Evolutionary conservation across 2,113 vertebrate species (phyloP).

Genomic region (Xenus cinereus): DNA sequence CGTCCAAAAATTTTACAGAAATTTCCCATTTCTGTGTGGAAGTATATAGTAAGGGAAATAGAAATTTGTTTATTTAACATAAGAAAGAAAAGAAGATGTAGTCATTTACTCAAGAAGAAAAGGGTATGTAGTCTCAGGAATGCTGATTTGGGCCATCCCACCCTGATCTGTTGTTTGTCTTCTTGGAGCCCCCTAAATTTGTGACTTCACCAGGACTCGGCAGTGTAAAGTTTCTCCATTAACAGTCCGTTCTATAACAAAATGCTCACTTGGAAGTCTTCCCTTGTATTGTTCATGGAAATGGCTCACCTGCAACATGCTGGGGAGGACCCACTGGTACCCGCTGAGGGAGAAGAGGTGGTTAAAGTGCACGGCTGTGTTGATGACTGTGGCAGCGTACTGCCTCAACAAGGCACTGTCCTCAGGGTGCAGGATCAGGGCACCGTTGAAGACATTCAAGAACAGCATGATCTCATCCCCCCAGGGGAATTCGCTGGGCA

Average conservation of each 20-base stretch:
- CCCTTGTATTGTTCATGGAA: rapidly evolving
- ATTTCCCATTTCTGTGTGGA: neutral
- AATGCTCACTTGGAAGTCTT: rapidly evolving
- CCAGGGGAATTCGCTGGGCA: constrained; percentile 99
- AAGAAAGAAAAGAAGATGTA: neutral
- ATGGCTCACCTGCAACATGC: constrained; percentile 89
- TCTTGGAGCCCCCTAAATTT: neutral
- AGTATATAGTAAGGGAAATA: neutral
- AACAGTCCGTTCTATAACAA: neutral
- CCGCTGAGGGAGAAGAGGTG: constrained; percentile 98
- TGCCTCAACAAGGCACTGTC: constrained; percentile 95
- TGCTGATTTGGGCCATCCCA: neutral
- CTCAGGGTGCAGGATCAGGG: constrained; percentile 93
- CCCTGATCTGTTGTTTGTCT: neutral
- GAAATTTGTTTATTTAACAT: neutral
- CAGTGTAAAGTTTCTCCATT: neutral
- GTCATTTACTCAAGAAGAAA: neutral
- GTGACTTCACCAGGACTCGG: neutral
- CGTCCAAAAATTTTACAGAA: neutral
- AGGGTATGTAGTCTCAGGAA: neutral
- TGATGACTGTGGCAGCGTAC: constrained; percentile 95
- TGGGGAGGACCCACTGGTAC: constrained; percentile 98
- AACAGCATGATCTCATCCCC: constrained; percentile 99
- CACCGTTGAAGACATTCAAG: constrained; percentile 95
- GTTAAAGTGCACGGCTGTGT: constrained; percentile 97